A percentile compares a stretch with the other conserved stretches of the same genome.
phyloP scores from a whole-genome alignment of 2,888 invertebrate genomes.

The Idaea straminata region DNA sequence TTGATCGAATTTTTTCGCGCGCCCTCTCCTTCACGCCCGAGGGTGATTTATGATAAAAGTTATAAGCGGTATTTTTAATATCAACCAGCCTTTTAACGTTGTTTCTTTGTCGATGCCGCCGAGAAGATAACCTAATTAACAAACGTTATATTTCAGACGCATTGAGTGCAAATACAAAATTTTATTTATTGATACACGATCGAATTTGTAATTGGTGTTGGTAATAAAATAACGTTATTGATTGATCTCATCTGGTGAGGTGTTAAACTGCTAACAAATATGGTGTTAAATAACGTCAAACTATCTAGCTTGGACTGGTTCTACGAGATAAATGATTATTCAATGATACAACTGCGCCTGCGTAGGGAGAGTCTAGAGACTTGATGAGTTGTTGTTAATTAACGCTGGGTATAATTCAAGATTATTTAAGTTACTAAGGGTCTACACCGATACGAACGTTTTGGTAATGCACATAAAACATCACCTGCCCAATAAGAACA shows the following conservation, averaged over 20 bases:
- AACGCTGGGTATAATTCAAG: background rate
- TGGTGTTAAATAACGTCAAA: background rate
- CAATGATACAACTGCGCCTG: background rate
- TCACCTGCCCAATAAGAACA: too few species aligned
- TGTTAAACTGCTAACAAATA: conserved; percentile 1
- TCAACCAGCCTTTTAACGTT: conserved; percentile 71
- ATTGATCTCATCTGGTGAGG: background rate
- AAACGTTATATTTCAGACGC: conserved; percentile 71
- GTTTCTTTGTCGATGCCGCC: conserved; percentile 74
- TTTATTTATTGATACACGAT: conserved; percentile 56
- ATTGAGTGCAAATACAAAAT: conserved; percentile 63
- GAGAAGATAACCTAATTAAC: conserved; percentile 77
- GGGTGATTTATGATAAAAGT: conserved; percentile 78
- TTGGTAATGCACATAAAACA: too few species aligned
- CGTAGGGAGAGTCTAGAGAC: background rate
- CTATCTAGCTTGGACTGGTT: background rate
- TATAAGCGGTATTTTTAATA: conserved; percentile 75
- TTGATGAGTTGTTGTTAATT: background rate
- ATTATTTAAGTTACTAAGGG: background rate
- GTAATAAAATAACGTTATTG: conserved; percentile 1
- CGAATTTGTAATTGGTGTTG: background rate
- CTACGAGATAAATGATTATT: background rate
- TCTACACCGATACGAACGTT: background rate
- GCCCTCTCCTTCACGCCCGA: conserved; percentile 64
- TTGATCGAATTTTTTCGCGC: conserved; percentile 64